A percentile compares a stretch with the other conserved stretches of the same genome.
Evolutionary conservation across 2,797 vertebrate genomes (phyloP).

Genomic region (Arctocebus calabarensis): DNA sequence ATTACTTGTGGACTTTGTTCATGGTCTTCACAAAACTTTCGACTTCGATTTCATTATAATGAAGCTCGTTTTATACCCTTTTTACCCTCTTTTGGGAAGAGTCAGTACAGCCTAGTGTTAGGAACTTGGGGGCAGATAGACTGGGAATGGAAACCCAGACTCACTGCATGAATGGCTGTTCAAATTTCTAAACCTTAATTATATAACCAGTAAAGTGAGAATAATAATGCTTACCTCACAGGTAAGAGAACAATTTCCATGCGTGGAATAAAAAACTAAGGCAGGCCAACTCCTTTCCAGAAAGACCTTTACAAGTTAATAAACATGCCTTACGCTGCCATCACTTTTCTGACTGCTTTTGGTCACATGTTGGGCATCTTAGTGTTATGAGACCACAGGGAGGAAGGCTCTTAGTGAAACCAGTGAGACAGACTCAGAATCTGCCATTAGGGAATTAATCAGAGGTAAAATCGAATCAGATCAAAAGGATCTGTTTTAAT

Average conservation of each 20-base stretch:
- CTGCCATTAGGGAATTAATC: background rate
- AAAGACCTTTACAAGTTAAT: constrained; percentile 53
- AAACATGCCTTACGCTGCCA: background rate
- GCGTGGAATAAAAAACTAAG: constrained; percentile 30
- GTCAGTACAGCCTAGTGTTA: background rate
- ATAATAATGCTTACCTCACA: background rate
- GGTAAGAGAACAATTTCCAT: background rate
- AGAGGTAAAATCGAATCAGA: constrained; percentile 36
- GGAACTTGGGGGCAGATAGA: background rate
- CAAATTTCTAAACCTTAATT: constrained; percentile 44
- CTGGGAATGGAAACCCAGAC: background rate
- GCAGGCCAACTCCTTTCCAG: constrained; percentile 29
- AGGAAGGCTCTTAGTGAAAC: constrained; percentile 2
- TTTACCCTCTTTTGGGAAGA: constrained; percentile 41
- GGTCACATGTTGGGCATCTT: background rate
- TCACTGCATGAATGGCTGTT: background rate
- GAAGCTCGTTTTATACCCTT: background rate
- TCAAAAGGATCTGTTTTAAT: constrained; percentile 36
- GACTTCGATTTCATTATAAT: background rate
- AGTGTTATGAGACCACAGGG: background rate
- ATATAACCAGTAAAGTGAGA: constrained; percentile 48
- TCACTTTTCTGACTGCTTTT: background rate
- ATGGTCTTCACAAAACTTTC: constrained; percentile 29
- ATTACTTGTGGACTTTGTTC: background rate
- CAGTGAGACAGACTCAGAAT: background rate